A percentile compares a stretch with the other conserved stretches of the same genome.
phyloP scores from a whole-genome alignment of 2,888 invertebrate genomes.

The Caenorhabditis parvicauda region DNA sequence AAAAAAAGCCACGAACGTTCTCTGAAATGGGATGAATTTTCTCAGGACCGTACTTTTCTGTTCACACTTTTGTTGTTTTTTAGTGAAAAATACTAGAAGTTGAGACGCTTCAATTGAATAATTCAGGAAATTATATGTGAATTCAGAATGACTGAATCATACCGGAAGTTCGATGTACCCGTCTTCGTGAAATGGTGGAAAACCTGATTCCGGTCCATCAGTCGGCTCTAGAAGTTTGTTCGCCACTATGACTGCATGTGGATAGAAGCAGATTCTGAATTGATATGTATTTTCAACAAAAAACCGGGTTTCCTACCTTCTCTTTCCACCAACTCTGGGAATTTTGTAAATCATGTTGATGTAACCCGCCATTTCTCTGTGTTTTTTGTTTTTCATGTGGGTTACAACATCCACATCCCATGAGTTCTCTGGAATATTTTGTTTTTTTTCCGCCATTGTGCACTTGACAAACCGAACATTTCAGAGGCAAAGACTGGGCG shows the following conservation, averaged over 20 bases:
- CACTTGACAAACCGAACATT: constrained; percentile 47
- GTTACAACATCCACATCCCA: constrained; percentile 43
- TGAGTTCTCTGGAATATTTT: constrained; percentile 43
- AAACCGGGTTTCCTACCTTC: constrained; percentile 6
- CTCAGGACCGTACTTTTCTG: background rate
- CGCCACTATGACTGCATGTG: constrained; percentile 48
- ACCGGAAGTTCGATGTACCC: constrained; percentile 46
- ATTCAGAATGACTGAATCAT: background rate
- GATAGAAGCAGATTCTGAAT: constrained; percentile 51
- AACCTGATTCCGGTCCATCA: constrained; percentile 29
- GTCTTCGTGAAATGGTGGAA: constrained; percentile 45
- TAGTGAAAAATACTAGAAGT: too few species aligned
- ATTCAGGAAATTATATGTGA: background rate
- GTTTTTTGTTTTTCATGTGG: constrained; percentile 9
- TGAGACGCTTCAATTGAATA: too few species aligned
- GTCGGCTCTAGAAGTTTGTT: constrained; percentile 45
- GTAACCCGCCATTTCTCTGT: constrained; percentile 15
- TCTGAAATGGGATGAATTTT: constrained; percentile 20
- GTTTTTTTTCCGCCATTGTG: too few species aligned
- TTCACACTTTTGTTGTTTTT: background rate
- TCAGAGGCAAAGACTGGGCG: constrained; percentile 41
- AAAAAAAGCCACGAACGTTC: constrained; percentile 39
- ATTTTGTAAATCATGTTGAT: constrained; percentile 12
- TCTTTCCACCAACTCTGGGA: constrained; percentile 11
- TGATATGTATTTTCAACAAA: background rate